Evolutionary conservation across 1,140 invertebrate genomes (phyloP).

Genomic region (Scylla paramamosain): DNA sequence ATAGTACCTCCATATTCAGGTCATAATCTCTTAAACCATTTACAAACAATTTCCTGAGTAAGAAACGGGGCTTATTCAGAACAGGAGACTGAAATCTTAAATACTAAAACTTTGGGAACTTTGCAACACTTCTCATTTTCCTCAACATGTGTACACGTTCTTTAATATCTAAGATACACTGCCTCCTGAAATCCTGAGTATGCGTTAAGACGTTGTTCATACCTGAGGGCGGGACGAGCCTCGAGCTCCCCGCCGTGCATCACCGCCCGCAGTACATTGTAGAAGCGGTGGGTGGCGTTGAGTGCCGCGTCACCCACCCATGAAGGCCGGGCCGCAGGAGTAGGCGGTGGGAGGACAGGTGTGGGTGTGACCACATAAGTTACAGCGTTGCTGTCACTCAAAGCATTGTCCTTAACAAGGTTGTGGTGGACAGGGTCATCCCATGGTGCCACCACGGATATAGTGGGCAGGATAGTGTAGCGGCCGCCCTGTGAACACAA

Average conservation of each 20-base stretch:
- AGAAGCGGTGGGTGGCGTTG: constrained; percentile 69
- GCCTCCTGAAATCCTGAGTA: no score
- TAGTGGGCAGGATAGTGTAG: constrained; percentile 71
- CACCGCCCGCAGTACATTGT: constrained; percentile 56
- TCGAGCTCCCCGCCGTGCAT: constrained; percentile 50
- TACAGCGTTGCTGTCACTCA: constrained; percentile 21
- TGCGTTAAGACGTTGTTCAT: not conserved
- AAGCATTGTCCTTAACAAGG: not conserved
- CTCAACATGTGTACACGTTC: no score
- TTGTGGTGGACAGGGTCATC: constrained; percentile 38
- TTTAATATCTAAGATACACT: no score
- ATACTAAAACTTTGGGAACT: no score
- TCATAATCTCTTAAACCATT: no score
- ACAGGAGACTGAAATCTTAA: no score
- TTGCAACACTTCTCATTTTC: no score
- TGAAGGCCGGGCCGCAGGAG: not conserved
- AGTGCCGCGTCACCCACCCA: constrained; percentile 28
- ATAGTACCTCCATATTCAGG: no score
- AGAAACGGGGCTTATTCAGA: no score
- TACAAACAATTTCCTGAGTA: no score
- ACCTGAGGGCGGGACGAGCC: not conserved
- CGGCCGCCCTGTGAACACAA: constrained; percentile 44
- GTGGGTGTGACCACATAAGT: constrained; percentile 48
- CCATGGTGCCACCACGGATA: constrained; percentile 64
- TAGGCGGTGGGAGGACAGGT: constrained; percentile 4